Evolutionary conservation across 2,113 vertebrate genomes (phyloP).

Genomic region (Pluvianellus socialis): DNA sequence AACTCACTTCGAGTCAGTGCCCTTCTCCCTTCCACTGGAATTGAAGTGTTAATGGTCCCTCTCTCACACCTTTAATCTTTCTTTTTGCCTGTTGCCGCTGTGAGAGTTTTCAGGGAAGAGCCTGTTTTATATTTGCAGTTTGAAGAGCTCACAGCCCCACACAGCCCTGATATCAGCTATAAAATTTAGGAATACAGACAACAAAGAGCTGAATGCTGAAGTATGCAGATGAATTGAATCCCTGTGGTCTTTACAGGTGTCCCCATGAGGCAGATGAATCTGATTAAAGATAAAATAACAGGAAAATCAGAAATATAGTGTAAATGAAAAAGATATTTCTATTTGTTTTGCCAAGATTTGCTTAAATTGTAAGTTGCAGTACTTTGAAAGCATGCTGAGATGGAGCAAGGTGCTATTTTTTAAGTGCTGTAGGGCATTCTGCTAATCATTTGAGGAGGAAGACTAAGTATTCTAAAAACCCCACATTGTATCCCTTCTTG

Average conservation of each 20-base stretch:
- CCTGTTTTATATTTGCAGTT: not conserved
- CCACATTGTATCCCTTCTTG: conserved; percentile 34
- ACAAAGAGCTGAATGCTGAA: not conserved
- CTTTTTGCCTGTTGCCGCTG: not conserved
- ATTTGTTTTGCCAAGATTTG: conserved; percentile 5
- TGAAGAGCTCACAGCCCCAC: not conserved
- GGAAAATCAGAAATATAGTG: not conserved
- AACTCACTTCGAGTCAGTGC: not conserved
- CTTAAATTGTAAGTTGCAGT: not conserved
- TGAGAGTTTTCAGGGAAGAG: not conserved
- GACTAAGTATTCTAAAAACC: not conserved
- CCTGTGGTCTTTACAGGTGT: not conserved
- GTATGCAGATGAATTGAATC: not conserved
- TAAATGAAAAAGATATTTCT: not conserved
- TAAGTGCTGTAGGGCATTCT: conserved; percentile 30
- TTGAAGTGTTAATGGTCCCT: not conserved
- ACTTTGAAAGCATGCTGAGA: conserved; percentile 10
- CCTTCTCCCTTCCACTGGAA: not conserved
- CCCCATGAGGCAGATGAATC: not conserved
- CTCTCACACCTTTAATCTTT: not conserved
- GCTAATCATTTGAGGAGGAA: conserved; percentile 42
- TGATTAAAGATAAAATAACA: not conserved
- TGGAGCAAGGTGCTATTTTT: conserved; percentile 1
- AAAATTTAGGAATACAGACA: not conserved
- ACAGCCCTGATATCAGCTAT: not conserved